Conservation (phyloP, 2,888 invertebrate species). For the Philopedon plagiatum region DNA sequence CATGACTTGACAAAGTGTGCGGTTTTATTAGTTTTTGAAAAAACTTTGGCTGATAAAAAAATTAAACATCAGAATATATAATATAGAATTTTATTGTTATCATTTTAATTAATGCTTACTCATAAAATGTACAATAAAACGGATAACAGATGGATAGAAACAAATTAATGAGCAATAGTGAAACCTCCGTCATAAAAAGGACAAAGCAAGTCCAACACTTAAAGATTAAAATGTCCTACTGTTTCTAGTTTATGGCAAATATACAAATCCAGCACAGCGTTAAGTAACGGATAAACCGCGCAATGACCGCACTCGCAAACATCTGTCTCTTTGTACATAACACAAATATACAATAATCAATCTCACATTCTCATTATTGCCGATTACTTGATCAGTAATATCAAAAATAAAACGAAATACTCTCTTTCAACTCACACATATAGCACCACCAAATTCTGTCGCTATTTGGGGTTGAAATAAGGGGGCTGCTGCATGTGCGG, state of each 20-base stretch:
- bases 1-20: neutral
- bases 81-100: constrained; percentile 70
- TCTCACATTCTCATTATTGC: constrained; percentile 67
- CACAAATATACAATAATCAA: constrained; percentile 64
- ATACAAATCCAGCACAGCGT: constrained; percentile 68
- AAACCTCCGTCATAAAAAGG: constrained; percentile 68
- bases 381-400: constrained; percentile 67
- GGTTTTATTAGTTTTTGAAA: neutral
- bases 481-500: constrained; percentile 69
- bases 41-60: too few relatives aligned
- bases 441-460: constrained; percentile 64
- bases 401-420: constrained; percentile 69
- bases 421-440: constrained; percentile 58
- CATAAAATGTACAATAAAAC: constrained; percentile 70
- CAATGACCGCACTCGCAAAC: constrained; percentile 68
- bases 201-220: constrained; percentile 64
- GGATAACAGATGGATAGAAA: constrained; percentile 70
- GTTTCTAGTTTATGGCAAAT: constrained; percentile 67
- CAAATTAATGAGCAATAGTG: constrained; percentile 70
- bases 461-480: constrained; percentile 69
- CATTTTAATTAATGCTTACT: constrained; percentile 68
- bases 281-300: constrained; percentile 61
- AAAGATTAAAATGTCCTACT: constrained; percentile 58
- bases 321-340: constrained; percentile 61
- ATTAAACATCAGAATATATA: constrained; percentile 65